Base-by-base conservation (phyloP, 2,797 vertebrate genomes). In the Oryzias dopingdopingensis region DNA sequence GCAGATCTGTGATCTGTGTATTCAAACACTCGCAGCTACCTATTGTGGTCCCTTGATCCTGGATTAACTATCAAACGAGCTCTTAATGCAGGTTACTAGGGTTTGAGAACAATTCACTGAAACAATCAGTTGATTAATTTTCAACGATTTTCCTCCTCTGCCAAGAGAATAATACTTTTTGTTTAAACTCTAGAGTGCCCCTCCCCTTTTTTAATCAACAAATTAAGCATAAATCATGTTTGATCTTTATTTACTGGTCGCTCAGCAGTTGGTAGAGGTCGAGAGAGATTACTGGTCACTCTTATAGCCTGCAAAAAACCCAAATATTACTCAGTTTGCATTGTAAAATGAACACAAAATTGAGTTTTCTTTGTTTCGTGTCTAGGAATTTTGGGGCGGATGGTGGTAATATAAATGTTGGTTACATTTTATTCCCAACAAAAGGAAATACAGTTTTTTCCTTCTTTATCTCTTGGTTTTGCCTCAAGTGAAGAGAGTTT, bases 111-210 rank as follows among this genome's bases (percentile, higher is more conserved):
- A 84, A 80, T 87, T 89, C 82, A 73, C 87, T 81, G 49, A 88
- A 88, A 90, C 90, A 90, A 93, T 93, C 91, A 93, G 89, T 86
- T 91, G 90, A 93, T 93, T 92, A 88, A 91, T 91, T 86, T 91
- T 78, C 84, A 90, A 91, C 78, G 85, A 89, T 92, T 90, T 91
- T 78, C 82, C 84, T 86, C 68, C 63, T 71, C 67, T 76, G 84
- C 76, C 80, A 71, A 88, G 86, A 72, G 78, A 86, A 90, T 88
- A 88, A 83, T 88, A 86, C 77, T 86, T 88, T 84, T 87, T 86
- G 76, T 79, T 79, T 82, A 65, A 77, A 85, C 79, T 79, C 73
- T 67, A 10, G 65, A 77, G 67, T 58, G 75, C 80, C 77, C 74
- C 78, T 56, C 72, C 73, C 70, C 46, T 80, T 89, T 45, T 90